Evolutionary conservation across 2,888 invertebrate species (phyloP), one percentile per base, ranked within the genome.

Genomic region (Lucinisca nassula): DNA sequence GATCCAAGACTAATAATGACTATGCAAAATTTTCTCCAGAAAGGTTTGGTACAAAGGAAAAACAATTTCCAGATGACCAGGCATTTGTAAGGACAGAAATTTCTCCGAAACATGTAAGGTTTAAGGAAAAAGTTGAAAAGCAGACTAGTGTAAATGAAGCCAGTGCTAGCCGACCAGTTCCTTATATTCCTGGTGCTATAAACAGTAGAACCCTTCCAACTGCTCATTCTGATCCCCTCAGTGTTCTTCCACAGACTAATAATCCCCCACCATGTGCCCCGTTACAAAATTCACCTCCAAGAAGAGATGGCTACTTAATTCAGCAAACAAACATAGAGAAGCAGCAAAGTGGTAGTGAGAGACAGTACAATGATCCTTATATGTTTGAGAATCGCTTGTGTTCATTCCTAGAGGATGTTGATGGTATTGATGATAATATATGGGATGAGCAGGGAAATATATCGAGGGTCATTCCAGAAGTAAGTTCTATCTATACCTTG

Each of bases 361-460:
- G 6, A 40, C 45, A n/a, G 12, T 49, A 45, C n/a, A 30, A 30
- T 74, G 49, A 49, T 38, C 49, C 79, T 12, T 88, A 86, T 74
- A 73, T 89, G 1, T 93, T 93, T 91, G 92, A 92, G 70, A 92
- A 93, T 27, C 89, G 89, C 35, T 51, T 93, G 72, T 90, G 91
- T 0, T 91, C 92, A n/a, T 94, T 93, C 72, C 80, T 93, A 6
- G 93, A 93, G 45, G 92, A 92, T 75, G 67, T 91, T 30, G 90
- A 89, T 45, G 90, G 90, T 38, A 83, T 84, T 67, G 89, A 90
- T 74, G 87, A 88, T 72, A 86, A 78, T 78, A 85, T 84, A 12
- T 89, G 88, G 80, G 85, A 90, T 49, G 82, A 88, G 6, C 88
- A 84, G 79, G 79, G 58, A 30, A 67, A 55, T 55, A 35, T 61